These are phyloP conservation scores for Anodontia alba DNA, from an alignment of 2,888 invertebrate species.

Conservation along the genomic window DNA sequence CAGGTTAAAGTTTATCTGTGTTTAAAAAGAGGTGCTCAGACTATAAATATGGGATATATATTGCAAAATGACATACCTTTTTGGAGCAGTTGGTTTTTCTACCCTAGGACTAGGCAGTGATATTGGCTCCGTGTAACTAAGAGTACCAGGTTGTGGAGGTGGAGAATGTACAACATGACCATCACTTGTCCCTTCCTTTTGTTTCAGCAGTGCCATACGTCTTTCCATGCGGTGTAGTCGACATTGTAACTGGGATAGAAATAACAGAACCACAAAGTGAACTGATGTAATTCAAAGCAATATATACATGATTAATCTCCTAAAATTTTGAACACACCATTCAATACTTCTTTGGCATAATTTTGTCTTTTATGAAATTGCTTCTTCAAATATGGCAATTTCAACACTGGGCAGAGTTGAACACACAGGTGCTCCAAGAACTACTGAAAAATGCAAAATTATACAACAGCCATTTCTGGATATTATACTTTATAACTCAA, in stretches of 20 bases:
- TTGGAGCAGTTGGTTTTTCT: neutral
- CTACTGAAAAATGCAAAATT: too few relatives aligned
- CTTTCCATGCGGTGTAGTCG: conserved; percentile 90
- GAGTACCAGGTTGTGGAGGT: conserved; percentile 59
- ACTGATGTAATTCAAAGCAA: neutral
- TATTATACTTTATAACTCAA: too few relatives aligned
- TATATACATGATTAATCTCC: too few relatives aligned
- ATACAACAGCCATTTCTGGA: too few relatives aligned
- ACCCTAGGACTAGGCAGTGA: conserved; percentile 18
- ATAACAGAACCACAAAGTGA: too few relatives aligned
- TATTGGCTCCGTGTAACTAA: conserved; percentile 62
- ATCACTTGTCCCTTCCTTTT: conserved; percentile 73
- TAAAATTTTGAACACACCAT: neutral
- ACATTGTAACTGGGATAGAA: conserved; percentile 88
- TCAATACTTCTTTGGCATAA: neutral
- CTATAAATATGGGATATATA: too few relatives aligned
- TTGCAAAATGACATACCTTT: too few relatives aligned
- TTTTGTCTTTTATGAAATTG: neutral
- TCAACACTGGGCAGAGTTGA: too few relatives aligned
- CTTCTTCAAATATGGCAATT: too few relatives aligned
- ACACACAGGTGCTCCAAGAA: too few relatives aligned
- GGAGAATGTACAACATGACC: conserved; percentile 52
- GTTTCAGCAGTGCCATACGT: conserved; percentile 84
- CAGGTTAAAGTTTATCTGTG: too few relatives aligned
- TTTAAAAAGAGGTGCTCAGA: too few relatives aligned